These are phyloP conservation scores for Sorex araneus DNA, from an alignment of 2,113 vertebrate species.

Conservation along the genomic window DNA sequence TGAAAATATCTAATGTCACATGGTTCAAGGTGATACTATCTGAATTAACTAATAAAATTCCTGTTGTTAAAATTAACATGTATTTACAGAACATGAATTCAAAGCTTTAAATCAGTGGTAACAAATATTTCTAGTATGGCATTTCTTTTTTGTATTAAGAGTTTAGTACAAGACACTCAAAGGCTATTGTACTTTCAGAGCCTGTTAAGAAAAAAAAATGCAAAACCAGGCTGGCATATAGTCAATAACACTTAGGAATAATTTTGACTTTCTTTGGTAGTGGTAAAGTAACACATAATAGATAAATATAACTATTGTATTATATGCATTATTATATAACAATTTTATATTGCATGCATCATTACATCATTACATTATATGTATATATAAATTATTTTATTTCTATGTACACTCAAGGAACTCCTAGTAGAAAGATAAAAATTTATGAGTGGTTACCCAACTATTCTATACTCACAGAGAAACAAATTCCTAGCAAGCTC, in stretches of 20 bases:
- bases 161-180: background rate
- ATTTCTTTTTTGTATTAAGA: background rate
- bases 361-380: background rate
- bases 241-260: background rate
- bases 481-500: background rate
- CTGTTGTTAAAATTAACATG: background rate
- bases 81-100: background rate
- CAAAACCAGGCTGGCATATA: background rate
- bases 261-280: background rate
- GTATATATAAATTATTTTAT: background rate
- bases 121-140: background rate
- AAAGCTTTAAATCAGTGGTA: background rate
- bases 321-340: no score
- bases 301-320: background rate
- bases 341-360: no score
- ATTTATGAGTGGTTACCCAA: background rate
- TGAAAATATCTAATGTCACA: background rate
- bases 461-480: background rate
- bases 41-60: background rate
- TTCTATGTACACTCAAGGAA: background rate
- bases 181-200: background rate
- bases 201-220: background rate
- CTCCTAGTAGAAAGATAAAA: background rate
- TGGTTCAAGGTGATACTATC: background rate
- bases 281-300: background rate